Percentiles rank a stretch among this genome's conserved stretches.
Evolutionary conservation across 2,888 invertebrate species (phyloP).

Genomic region (Idaea dimidiata): DNA sequence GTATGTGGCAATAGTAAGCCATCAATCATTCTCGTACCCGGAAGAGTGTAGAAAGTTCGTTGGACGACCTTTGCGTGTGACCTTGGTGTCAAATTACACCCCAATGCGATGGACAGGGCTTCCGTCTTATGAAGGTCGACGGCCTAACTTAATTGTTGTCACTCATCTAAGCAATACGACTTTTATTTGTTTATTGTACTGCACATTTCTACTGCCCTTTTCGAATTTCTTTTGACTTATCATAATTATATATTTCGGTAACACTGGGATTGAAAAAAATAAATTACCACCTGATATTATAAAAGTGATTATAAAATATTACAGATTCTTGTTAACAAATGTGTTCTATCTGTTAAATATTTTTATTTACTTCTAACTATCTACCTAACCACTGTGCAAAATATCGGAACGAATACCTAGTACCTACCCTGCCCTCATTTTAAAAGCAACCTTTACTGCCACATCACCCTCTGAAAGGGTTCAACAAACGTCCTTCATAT

Average conservation of each 20-base stretch:
- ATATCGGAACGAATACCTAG: neutral
- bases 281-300: too few species aligned
- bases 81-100: conserved; percentile 53
- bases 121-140: conserved; percentile 19
- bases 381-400: neutral
- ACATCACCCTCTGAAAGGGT: conserved; percentile 39
- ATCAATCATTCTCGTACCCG: conserved; percentile 64
- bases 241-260: too few species aligned
- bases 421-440: neutral
- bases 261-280: too few species aligned
- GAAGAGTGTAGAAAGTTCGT: conserved; percentile 57
- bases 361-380: neutral
- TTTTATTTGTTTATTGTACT: neutral
- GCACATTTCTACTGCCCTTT: too few species aligned
- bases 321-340: too few species aligned
- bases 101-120: conserved; percentile 25
- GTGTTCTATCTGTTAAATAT: too few species aligned
- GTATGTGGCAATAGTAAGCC: conserved; percentile 35
- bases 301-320: too few species aligned
- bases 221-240: too few species aligned
- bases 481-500: conserved; percentile 59
- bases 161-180: neutral
- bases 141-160: conserved; percentile 7
- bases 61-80: conserved; percentile 57
- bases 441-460: neutral